Conservation (phyloP, 2,113 vertebrate species). For the Paracanthobrama guichenoti region DNA sequence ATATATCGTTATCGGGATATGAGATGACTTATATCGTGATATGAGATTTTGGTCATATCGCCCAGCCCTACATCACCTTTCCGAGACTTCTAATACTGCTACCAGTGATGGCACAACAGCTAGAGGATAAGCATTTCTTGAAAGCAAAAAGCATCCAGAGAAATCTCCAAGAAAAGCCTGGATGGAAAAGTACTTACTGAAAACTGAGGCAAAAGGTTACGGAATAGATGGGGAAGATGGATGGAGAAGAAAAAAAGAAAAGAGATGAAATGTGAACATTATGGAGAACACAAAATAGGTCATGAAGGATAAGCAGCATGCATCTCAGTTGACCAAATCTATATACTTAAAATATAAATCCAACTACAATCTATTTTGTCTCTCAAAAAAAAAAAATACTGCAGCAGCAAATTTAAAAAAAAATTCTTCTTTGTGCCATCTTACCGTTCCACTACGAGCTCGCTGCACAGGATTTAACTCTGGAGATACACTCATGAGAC, state of each 20-base stretch:
- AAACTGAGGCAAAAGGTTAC: constrained; percentile 73
- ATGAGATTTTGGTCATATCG: too few species aligned
- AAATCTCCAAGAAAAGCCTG: constrained; percentile 19
- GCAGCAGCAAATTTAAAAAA: background rate
- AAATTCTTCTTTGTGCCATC: constrained; percentile 57
- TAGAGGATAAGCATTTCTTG: background rate
- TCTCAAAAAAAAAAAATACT: background rate
- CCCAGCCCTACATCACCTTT: background rate
- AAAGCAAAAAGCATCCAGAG: constrained; percentile 8
- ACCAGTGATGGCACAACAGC: background rate
- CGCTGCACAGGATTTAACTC: constrained; percentile 90
- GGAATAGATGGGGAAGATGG: constrained; percentile 59
- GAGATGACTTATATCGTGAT: too few species aligned
- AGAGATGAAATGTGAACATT: background rate
- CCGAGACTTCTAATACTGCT: background rate
- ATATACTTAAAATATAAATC: background rate
- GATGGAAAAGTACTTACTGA: constrained; percentile 71
- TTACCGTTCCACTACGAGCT: constrained; percentile 92
- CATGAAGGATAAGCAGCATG: background rate
- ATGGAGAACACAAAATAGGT: constrained; percentile 1
- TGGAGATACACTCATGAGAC: constrained; percentile 92
- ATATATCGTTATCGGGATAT: too few species aligned
- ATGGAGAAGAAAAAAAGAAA: constrained; percentile 16
- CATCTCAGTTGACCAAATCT: background rate
- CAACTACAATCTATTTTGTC: background rate